Evolutionary conservation across 2,888 invertebrate species (phyloP), one percentile per base, ranked within the genome.

Genomic region (Mechanitis messenoides): DNA sequence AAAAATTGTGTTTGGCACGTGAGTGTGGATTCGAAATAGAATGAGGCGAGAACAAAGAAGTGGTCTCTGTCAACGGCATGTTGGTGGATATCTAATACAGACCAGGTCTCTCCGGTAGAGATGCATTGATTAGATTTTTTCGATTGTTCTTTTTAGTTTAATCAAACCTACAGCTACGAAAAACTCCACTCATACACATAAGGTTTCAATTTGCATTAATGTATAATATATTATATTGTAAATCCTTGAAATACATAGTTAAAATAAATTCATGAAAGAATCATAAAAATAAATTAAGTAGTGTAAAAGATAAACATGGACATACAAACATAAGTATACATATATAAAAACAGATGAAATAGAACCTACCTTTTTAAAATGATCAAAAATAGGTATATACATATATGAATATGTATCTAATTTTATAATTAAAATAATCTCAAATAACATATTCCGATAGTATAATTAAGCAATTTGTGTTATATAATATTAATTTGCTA

Each of bases 11-110:
- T 58, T 58, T 28, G 53, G 53, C 38, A 53, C 58, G 57, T 57
- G 58, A 28, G 33, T 45, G 7, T 60, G 72, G 74, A 78, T 79
- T 74, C 73, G 77, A 81, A 81, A 81, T 76, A 70, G 75, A 80
- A 80, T 69, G 74, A 69, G 74, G 69, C 59, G 65, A 79, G 81
- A 81, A 87, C 84, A 83, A 85, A 86, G 84, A 80, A 82, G 78
- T 78, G 78, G 80, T 81, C 80, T 82, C 81, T 85, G 85, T 84
- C 85, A 85, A 78, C 81, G 81, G 79, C 79, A 81, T 79, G 83
- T 83, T 81, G 80, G 81, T 79, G 77, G 74, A 83, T 85, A 84
- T 85, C 80, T 84, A 84, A 84, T 78, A 76, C 78, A 77, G 71
- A 72, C 33, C 46, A 33, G 72, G 78, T 75, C 78, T 78, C 55